These are phyloP conservation scores for Andrena minutula DNA, from an alignment of 2,888 invertebrate species.

Conservation along the genomic window DNA sequence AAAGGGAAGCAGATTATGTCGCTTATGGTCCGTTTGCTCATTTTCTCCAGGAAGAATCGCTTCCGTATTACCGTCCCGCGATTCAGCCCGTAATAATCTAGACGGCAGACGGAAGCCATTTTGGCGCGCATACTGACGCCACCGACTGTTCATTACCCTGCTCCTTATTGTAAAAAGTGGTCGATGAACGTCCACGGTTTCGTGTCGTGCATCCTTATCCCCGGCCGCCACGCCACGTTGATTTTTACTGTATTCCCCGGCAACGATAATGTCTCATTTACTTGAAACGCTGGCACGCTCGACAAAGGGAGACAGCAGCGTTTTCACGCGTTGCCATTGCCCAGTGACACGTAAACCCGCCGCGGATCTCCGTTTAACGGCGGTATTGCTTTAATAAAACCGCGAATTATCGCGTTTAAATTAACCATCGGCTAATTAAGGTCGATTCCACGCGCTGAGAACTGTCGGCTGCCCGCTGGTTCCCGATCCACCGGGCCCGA, in stretches of 20 bases:
- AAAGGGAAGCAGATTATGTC: constrained; percentile 28
- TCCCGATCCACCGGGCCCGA: not conserved
- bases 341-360: constrained; percentile 20
- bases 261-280: constrained; percentile 65
- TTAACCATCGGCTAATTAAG: constrained; percentile 9
- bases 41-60: constrained; percentile 38
- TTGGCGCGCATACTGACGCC: constrained; percentile 52
- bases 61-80: constrained; percentile 47
- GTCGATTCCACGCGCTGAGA: too few species aligned
- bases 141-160: constrained; percentile 50
- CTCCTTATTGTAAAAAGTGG: constrained; percentile 54
- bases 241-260: constrained; percentile 50
- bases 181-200: constrained; percentile 52
- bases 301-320: constrained; percentile 11
- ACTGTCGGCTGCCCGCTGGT: not conserved
- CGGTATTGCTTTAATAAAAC: not conserved
- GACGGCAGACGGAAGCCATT: constrained; percentile 65
- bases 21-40: constrained; percentile 34
- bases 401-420: not conserved
- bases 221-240: constrained; percentile 57
- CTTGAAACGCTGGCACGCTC: constrained; percentile 32
- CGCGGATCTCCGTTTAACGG: not conserved
- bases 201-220: constrained; percentile 44
- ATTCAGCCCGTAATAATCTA: constrained; percentile 56
- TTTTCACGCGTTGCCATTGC: constrained; percentile 23